Evolutionary conservation across 1,140 invertebrate genomes (phyloP).

Genomic region (Rhyzopertha dominica): DNA sequence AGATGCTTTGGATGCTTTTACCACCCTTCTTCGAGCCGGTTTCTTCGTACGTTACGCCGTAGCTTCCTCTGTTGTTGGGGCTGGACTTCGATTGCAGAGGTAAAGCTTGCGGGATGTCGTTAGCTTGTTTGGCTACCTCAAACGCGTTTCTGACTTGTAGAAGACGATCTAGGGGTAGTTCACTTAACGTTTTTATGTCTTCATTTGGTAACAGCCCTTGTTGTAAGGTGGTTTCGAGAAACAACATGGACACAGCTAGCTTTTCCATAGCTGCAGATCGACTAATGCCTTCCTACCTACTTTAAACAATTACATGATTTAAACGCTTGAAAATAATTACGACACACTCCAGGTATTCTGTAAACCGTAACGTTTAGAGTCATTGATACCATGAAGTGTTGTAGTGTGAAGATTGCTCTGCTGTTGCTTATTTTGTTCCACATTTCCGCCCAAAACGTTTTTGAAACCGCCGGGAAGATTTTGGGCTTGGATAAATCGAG

Average conservation of each 20-base stretch:
- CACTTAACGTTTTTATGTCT: constrained; percentile 50
- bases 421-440: background rate
- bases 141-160: constrained; percentile 47
- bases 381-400: too few relatives aligned
- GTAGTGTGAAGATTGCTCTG: too few relatives aligned
- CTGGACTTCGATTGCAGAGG: constrained; percentile 20
- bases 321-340: too few relatives aligned
- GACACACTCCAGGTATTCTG: too few relatives aligned
- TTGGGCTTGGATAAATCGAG: constrained; percentile 49
- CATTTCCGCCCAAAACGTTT: constrained; percentile 37
- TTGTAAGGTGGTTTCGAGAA: too few relatives aligned
- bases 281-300: too few relatives aligned
- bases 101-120: constrained; percentile 24
- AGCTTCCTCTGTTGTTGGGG: constrained; percentile 23
- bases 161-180: constrained; percentile 50
- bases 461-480: constrained; percentile 60
- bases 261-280: too few relatives aligned
- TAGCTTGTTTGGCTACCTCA: constrained; percentile 14
- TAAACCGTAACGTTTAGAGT: too few relatives aligned
- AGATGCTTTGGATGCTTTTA: constrained; percentile 58
- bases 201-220: constrained; percentile 20
- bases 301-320: too few relatives aligned
- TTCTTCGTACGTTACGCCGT: constrained; percentile 31
- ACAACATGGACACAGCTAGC: too few relatives aligned
- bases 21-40: constrained; percentile 50